Base-by-base conservation (phyloP, 2,888 invertebrate genomes). In the Rugalucina vietnamica region DNA sequence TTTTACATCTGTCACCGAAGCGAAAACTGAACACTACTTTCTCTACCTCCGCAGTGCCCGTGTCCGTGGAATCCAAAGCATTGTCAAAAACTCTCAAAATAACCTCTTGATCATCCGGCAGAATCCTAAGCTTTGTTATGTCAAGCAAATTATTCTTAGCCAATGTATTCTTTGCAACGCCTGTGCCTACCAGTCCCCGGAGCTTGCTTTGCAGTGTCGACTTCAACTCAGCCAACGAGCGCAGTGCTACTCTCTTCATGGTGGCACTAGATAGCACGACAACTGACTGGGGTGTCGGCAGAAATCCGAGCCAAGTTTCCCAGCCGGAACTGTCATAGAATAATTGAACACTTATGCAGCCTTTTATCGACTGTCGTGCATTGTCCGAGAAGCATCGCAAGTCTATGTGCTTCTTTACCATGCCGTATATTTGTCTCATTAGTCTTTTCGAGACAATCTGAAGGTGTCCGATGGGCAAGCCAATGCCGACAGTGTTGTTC, bases 1-100 rank as follows among this genome's bases (percentile, higher is more conserved):
- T n/a, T 79, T 37, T 27, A 43, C 60, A 65, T 43, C 57, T 79
- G 29, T 79, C 79, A 32, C 73, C 79, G 36, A 79, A 79, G 24
- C 79, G 57, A 74, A 79, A 79, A 21, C 73, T 60, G 39, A 79
- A 73, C 57, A 79, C 8, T 27, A 73, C 39, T 39, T 73, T 60
- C 73, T 32, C n/a, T 37, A n/a, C 50, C 50, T 43, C 10, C 4
- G 24, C 27, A 14, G 49, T 65, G 27, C 14, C 27, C 21, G 70
- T 1, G 43, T 74, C 54, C 14, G 69, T 69, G 1, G 14, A 69
- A 1, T 80, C 75, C 21, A 80, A n/a, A 4, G 80, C 74, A 10
- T 27, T 8, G 27, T 80, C 39, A 50, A 80, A 54, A 29, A 43
- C 43, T 49, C 29, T 39, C 43, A 72, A 49, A 24, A 72, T 18